These are phyloP conservation scores for Poecilobothrus nobilitatus DNA, from an alignment of 2,888 invertebrate species.

Conservation along the genomic window DNA sequence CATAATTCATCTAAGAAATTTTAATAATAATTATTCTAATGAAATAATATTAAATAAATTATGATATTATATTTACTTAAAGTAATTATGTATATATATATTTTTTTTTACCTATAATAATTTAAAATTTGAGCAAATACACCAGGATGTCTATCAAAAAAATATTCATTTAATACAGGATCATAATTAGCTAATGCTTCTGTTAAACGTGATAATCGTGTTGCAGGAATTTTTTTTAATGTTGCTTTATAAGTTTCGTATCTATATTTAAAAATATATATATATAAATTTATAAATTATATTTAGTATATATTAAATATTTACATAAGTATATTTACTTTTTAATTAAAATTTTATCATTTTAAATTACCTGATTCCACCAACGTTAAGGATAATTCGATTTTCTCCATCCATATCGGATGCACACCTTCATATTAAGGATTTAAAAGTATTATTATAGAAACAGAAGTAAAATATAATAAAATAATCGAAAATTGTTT, in stretches of 20 bases:
- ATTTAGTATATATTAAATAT: constrained; percentile 18
- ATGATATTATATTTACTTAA: too few relatives aligned
- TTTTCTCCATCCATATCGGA: constrained; percentile 78
- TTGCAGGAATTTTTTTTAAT: constrained; percentile 83
- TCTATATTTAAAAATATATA: constrained; percentile 36
- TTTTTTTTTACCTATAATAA: constrained; percentile 59
- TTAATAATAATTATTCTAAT: too few relatives aligned
- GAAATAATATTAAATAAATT: too few relatives aligned
- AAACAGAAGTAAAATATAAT: too few relatives aligned
- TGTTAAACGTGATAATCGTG: constrained; percentile 69
- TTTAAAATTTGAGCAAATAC: constrained; percentile 83
- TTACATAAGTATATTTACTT: constrained; percentile 18
- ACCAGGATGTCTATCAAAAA: constrained; percentile 81
- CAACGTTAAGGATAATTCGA: constrained; percentile 87
- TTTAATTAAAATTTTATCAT: too few relatives aligned
- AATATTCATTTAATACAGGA: constrained; percentile 80
- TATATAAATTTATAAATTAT: not conserved
- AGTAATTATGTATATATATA: not conserved
- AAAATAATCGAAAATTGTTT: too few relatives aligned
- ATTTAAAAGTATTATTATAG: not conserved
- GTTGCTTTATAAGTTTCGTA: constrained; percentile 72
- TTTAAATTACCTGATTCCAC: constrained; percentile 64
- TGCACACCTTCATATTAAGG: constrained; percentile 31
- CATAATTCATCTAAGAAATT: too few relatives aligned
- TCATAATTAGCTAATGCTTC: constrained; percentile 85